Conservation (phyloP, 2,888 invertebrate genomes). For the Noctuana brunneofusca region DNA sequence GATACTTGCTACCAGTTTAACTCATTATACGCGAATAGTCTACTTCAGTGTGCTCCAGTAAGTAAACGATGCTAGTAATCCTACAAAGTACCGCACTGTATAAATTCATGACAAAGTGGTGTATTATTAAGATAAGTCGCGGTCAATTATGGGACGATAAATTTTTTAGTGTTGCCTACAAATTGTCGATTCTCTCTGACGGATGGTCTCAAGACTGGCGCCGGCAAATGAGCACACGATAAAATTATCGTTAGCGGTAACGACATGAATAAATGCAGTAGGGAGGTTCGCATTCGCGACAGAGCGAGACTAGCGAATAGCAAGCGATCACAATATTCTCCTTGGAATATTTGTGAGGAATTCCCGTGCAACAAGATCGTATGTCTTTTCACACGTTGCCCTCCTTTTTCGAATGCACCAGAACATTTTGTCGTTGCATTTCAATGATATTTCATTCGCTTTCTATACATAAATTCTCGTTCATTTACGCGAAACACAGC, state of each 20-base stretch:
- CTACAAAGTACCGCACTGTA: not conserved
- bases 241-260: conserved; percentile 84
- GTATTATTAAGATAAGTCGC: conserved; percentile 57
- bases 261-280: conserved; percentile 84
- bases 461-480: not conserved
- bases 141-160: conserved; percentile 80
- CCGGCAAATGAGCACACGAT: conserved; percentile 83
- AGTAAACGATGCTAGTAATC: conserved; percentile 1
- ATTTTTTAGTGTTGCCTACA: conserved; percentile 80
- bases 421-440: conserved; percentile 22
- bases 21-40: not conserved
- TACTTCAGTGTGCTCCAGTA: conserved; percentile 1
- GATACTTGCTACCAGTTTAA: conserved; percentile 10
- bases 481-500: not conserved
- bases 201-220: conserved; percentile 79
- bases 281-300: conserved; percentile 68
- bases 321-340: conserved; percentile 43
- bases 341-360: conserved; percentile 73
- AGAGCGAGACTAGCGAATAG: conserved; percentile 51
- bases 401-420: conserved; percentile 8
- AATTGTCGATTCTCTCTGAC: conserved; percentile 80
- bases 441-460: conserved; percentile 30
- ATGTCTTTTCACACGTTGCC: conserved; percentile 32
- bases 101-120: conserved; percentile 19
- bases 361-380: conserved; percentile 39